Base-by-base conservation (phyloP, 2,888 invertebrate genomes). In the Reticulitermes lucifugus region DNA sequence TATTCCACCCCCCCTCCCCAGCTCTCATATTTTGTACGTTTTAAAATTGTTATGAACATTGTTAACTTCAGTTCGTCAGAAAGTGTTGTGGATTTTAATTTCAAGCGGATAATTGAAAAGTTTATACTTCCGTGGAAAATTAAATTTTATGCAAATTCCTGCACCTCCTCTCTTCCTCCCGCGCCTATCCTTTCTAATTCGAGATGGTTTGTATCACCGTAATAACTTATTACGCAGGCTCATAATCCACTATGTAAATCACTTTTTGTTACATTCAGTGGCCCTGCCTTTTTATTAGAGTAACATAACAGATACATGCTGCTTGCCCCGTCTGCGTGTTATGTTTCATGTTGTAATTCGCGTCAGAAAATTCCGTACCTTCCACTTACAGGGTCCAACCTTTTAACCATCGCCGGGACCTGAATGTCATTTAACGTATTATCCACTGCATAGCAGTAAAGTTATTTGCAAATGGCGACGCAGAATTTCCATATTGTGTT, bases 71-170 rank as follows among this genome's bases (percentile, higher is more conserved):
- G 81, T 84, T 84, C 84, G 80, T 85, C 85, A 85, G 82, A 84
- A 82, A 86, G 80, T 81, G 84, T 82, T 79, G 82, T 84, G 81
- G 83, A 84, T 86, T 86, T 83, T 86, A 86, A 86, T 86, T 86
- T 84, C 82, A 84, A 46, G 81, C 79, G 79, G 84, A 84, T 86
- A 86, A 86, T 86, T 86, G 86, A 84, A 86, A 86, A 86, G 84
- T 86, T 84, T 82, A 81, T 81, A 84, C 86, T 84, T 86, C 81
- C 77, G 35, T 86, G 65, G 83, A 81, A 86, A 83, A 86, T 86
- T 86, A 86, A 84, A 84, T 84, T 86, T 84, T 71, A 84, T 86
- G 84, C 84, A 86, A 86, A 86, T 86, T 84, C 79, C 83, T 83
- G 86, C 86, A 59, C 70, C 83, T 85, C 82, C 84, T 73, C 85